A percentile compares a stretch with the other conserved stretches of the same genome.
Evolutionary conservation across 2,888 invertebrate species (phyloP).

Genomic region (Linyphia triangularis): DNA sequence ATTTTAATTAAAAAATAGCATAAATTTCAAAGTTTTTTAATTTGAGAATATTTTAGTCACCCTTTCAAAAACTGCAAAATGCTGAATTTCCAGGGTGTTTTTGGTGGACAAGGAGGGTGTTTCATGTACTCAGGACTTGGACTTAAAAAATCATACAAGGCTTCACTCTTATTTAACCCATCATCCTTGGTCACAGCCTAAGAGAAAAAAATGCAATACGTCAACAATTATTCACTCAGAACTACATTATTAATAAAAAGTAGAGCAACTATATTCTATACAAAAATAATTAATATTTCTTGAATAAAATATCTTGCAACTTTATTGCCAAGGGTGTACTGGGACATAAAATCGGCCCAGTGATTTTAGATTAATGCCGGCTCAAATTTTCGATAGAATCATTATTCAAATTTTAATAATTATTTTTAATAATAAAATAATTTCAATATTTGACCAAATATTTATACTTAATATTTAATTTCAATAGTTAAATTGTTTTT

Average conservation of each 20-base stretch:
- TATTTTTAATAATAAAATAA: too few relatives aligned
- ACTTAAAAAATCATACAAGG: constrained; percentile 93
- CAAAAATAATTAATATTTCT: background rate
- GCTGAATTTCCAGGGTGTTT: constrained; percentile 90
- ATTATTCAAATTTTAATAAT: too few relatives aligned
- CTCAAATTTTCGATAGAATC: too few relatives aligned
- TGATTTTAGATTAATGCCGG: too few relatives aligned
- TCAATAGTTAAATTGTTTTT: too few relatives aligned
- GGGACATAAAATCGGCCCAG: too few relatives aligned
- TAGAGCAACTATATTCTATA: background rate
- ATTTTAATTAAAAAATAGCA: too few relatives aligned
- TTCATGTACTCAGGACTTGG: constrained; percentile 94
- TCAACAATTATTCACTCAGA: too few relatives aligned
- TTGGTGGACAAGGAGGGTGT: constrained; percentile 85
- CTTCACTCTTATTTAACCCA: constrained; percentile 91
- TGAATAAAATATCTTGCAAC: too few relatives aligned
- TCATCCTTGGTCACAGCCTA: constrained; percentile 93
- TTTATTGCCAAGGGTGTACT: too few relatives aligned
- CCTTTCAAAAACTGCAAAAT: constrained; percentile 92
- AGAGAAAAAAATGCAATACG: background rate
- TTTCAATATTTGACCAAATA: too few relatives aligned
- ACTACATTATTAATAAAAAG: background rate
- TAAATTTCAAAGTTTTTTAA: background rate
- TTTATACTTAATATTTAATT: too few relatives aligned
- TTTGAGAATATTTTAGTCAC: constrained; percentile 79